Conservation (phyloP, 2,113 vertebrate species). For the Oncorhynchus kisutch region DNA sequence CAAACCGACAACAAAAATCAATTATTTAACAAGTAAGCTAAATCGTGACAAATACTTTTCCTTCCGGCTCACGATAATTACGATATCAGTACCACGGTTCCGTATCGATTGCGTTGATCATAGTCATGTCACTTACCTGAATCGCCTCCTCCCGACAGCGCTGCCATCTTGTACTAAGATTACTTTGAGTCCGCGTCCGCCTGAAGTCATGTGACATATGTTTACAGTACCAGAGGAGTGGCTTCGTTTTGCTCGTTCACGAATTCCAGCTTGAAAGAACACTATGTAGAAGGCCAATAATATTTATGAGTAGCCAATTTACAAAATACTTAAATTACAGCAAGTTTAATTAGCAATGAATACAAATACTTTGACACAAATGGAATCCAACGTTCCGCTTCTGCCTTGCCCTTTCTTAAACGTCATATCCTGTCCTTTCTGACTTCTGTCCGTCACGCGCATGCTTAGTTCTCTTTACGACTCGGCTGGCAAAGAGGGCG, state of each 20-base stretch:
- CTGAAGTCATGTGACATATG: slow-evolving; percentile 40
- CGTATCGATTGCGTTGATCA: background rate
- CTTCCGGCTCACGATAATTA: background rate
- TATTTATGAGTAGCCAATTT: background rate
- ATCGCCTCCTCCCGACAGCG: slow-evolving; percentile 55
- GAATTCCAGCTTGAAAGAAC: too few relatives aligned
- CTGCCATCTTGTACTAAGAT: slow-evolving; percentile 69
- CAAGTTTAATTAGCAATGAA: background rate
- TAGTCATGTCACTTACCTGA: slow-evolving; percentile 42
- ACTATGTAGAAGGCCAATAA: too few relatives aligned
- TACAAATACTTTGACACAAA: background rate
- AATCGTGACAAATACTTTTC: background rate
- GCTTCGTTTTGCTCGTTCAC: background rate
- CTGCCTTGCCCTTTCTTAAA: background rate
- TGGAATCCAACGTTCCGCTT: background rate
- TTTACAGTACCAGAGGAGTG: background rate
- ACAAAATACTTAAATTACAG: too few relatives aligned
- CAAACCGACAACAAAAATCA: background rate
- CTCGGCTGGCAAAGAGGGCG: slow-evolving; percentile 83
- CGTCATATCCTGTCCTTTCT: slow-evolving; percentile 64
- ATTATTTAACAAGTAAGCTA: background rate
- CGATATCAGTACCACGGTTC: background rate
- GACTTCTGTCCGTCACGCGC: slow-evolving; percentile 56
- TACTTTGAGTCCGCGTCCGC: slow-evolving; percentile 37
- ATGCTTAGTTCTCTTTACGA: slow-evolving; percentile 69